Evolutionary conservation across 2,888 invertebrate genomes (phyloP).

Genomic region (Suillia variegata): DNA sequence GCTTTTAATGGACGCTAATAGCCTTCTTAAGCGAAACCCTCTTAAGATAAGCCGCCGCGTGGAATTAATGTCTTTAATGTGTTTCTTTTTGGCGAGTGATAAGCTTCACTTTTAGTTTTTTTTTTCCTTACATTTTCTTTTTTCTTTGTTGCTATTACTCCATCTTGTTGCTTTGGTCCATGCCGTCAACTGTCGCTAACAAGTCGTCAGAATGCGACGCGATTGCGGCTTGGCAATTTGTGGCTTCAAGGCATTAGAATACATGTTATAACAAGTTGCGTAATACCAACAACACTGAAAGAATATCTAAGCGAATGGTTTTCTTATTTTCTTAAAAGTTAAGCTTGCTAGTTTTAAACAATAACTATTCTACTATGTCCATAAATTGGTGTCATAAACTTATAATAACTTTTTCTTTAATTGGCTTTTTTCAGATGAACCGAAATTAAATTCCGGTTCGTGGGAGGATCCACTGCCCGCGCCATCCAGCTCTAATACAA

Average conservation of each 20-base stretch:
- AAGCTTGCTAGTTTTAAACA: no score
- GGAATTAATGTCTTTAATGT: conserved; percentile 22
- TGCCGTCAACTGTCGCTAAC: no score
- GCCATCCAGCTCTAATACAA: conserved; percentile 19
- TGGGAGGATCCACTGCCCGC: conserved; percentile 72
- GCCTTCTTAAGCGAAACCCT: conserved; percentile 13
- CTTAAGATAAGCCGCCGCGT: conserved; percentile 20
- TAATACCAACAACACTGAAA: no score
- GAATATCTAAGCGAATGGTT: no score
- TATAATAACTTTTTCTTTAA: no score
- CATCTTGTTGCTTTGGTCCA: neutral
- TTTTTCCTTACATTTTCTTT: conserved; percentile 1
- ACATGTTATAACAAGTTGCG: neutral
- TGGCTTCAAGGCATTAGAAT: neutral
- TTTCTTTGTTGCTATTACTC: neutral
- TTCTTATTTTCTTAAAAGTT: no score
- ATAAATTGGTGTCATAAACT: no score
- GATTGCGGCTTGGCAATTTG: no score
- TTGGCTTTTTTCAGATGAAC: conserved; percentile 75
- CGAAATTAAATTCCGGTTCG: conserved; percentile 74
- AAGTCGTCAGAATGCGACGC: neutral
- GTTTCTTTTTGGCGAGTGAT: conserved; percentile 13
- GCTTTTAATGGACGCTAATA: conserved; percentile 27
- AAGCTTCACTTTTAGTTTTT: conserved; percentile 6
- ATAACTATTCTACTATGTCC: no score